Base-by-base conservation (phyloP, 2,888 invertebrate species). In the Hipparchia sbordonii region DNA sequence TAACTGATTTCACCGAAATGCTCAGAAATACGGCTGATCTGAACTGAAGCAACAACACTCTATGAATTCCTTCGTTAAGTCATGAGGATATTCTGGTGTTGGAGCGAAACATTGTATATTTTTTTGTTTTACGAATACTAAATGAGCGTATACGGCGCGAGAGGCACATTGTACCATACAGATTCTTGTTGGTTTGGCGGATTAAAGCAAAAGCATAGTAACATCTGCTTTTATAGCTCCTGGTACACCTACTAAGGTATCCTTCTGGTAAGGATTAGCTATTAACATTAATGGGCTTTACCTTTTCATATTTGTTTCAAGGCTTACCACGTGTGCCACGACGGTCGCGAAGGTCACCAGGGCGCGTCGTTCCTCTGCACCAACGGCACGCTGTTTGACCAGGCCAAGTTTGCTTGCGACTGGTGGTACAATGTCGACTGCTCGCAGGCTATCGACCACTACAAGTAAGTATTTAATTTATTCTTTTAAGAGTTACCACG, bases 381-480 rank as follows among this genome's bases (percentile, higher is more conserved):
- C 68, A 97, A 98, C 82, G 98, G 98, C 1, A 98, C 98, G 0
- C 92, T 98, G 74, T 98, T 98, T 89, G 97, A 97, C 89, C 98
- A 98, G 84, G 95, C 96, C 76, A 96, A 97, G 84, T 98, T 98
- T 81, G 95, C 97, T 2, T 98, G 98, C 81, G 98, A 98, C 85
- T 98, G 97, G 97, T 98, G 98, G 98, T 97, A 97, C 94, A 98
- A 98, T 85, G 97, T 97, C 0, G 96, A 97, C 83, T 98, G 98
- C 81, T 95, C 95, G 5, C 95, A 96, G 74, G 96, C 97, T n/a
- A 94, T 95, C 3, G 92, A 94, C 54, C 95, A 96, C 75, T 98
- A 97, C 92, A 95, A 95, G 97, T 60, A 60, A 9, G 59, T 59
- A 48, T 23, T 23, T 23, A 23, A 23, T 23, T 1, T 23, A 23